Evolutionary conservation across 2,888 invertebrate species (phyloP).

Genomic region (Oeneis ivallda): DNA sequence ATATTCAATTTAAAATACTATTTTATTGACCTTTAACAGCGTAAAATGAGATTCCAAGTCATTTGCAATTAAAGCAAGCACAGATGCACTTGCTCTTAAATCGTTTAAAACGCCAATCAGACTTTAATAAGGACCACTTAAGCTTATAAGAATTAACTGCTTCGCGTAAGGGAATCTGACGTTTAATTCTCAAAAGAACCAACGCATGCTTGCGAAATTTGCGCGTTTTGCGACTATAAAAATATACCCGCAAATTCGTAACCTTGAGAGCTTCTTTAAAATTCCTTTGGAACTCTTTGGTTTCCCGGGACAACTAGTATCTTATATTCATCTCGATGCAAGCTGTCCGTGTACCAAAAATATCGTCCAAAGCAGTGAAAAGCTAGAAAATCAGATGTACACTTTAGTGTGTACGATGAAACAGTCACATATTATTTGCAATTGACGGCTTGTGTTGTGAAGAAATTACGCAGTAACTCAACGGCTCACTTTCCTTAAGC

Average conservation of each 20-base stretch:
- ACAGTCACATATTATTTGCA: too few species aligned
- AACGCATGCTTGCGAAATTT: neutral
- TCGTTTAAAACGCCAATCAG: slow-evolving; percentile 32
- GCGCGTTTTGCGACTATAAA: neutral
- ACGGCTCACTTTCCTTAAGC: too few species aligned
- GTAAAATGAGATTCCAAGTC: slow-evolving; percentile 25
- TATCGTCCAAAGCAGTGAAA: too few species aligned
- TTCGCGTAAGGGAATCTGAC: slow-evolving; percentile 33
- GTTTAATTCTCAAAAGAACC: slow-evolving; percentile 23
- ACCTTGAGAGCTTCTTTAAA: neutral
- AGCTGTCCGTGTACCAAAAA: too few species aligned
- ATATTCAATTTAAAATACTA: slow-evolving; percentile 20
- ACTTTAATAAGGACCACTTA: slow-evolving; percentile 36
- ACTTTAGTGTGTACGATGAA: too few species aligned
- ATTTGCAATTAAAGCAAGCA: slow-evolving; percentile 29
- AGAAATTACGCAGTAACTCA: too few species aligned
- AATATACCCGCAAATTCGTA: neutral
- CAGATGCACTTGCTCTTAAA: slow-evolving; percentile 27
- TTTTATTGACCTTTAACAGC: slow-evolving; percentile 25
- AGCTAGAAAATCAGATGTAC: too few species aligned
- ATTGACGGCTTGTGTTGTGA: too few species aligned
- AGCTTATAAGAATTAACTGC: slow-evolving; percentile 31
- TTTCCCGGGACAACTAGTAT: too few species aligned
- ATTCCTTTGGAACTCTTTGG: too few species aligned
- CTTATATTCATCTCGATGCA: too few species aligned